Evolutionary conservation across 2,797 vertebrate species (phyloP).

Genomic region (Pangasius larnaudii): DNA sequence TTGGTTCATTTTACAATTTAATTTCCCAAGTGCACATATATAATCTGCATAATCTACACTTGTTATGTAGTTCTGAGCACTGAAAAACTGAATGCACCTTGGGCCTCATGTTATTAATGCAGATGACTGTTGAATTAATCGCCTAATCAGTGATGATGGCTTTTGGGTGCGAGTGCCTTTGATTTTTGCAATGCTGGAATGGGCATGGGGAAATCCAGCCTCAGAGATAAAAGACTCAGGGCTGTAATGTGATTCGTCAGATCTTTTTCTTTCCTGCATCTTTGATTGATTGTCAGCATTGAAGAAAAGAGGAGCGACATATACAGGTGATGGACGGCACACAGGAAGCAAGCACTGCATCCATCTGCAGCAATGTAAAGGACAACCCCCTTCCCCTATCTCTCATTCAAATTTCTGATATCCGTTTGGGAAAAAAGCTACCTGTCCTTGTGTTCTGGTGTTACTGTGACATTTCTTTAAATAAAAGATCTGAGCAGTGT

Average conservation of each 20-base stretch:
- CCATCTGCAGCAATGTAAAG: constrained; percentile 41
- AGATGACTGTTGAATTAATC: constrained; percentile 47
- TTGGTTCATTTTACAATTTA: neutral
- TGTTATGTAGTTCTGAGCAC: constrained; percentile 24
- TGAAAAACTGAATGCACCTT: constrained; percentile 43
- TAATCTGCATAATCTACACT: constrained; percentile 14
- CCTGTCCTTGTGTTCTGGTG: constrained; percentile 71
- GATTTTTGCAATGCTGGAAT: constrained; percentile 49
- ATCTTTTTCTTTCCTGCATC: constrained; percentile 28
- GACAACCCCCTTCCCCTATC: constrained; percentile 32
- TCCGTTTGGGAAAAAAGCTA: constrained; percentile 72
- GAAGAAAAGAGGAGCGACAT: constrained; percentile 9
- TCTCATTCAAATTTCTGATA: constrained; percentile 48
- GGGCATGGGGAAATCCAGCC: constrained; percentile 41
- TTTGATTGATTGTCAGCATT: constrained; percentile 27
- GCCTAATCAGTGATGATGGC: constrained; percentile 43
- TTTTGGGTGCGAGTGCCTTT: constrained; percentile 58
- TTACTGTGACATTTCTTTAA: constrained; percentile 65
- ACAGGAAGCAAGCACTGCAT: constrained; percentile 28
- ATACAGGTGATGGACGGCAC: constrained; percentile 24
- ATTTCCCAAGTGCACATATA: constrained; percentile 26
- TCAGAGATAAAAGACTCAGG: constrained; percentile 55
- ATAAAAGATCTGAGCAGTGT: constrained; percentile 58
- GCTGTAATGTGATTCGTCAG: constrained; percentile 42
- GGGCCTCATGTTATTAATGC: constrained; percentile 39